A percentile compares a stretch with the other conserved stretches of the same genome.
These are phyloP conservation scores for Albula glossodonta DNA, from an alignment of 2,113 vertebrate genomes.

Conservation along the genomic window DNA sequence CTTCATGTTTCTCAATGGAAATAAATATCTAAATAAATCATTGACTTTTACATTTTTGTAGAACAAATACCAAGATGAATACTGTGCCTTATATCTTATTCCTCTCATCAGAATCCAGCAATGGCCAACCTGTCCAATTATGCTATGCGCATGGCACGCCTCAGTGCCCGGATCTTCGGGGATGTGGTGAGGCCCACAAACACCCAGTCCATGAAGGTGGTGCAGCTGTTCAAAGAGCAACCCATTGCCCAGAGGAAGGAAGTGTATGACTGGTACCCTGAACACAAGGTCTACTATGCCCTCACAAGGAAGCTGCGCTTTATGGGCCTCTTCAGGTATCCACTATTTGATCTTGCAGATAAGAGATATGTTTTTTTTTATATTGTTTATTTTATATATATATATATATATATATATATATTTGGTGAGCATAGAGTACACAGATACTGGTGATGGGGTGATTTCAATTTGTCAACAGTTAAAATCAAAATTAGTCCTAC, in stretches of 20 bases:
- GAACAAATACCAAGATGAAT: background rate
- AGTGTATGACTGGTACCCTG: conserved; percentile 90
- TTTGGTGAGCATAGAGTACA: too few species aligned
- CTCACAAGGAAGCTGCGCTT: conserved; percentile 85
- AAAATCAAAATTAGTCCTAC: too few species aligned
- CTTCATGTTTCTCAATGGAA: too few species aligned
- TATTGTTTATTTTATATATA: background rate
- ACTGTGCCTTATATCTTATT: background rate
- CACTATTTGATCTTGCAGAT: background rate
- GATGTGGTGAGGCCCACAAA: conserved; percentile 84
- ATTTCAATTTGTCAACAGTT: too few species aligned
- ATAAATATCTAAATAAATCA: too few species aligned
- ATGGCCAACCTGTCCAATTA: conserved; percentile 86
- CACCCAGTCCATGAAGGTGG: conserved; percentile 87
- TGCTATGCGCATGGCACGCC: conserved; percentile 82
- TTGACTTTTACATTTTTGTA: too few species aligned
- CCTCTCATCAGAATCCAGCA: conserved; percentile 15
- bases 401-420: too few species aligned
- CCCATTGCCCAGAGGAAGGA: conserved; percentile 81
- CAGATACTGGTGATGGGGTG: too few species aligned
- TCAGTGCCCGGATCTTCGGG: conserved; percentile 89
- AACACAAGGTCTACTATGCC: conserved; percentile 82
- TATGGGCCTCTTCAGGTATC: conserved; percentile 91
- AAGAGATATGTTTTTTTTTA: too few species aligned
- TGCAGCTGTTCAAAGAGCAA: conserved; percentile 85